These are phyloP conservation scores for Hemichromis elongatus DNA, from an alignment of 2,113 vertebrate genomes.

Conservation along the genomic window DNA sequence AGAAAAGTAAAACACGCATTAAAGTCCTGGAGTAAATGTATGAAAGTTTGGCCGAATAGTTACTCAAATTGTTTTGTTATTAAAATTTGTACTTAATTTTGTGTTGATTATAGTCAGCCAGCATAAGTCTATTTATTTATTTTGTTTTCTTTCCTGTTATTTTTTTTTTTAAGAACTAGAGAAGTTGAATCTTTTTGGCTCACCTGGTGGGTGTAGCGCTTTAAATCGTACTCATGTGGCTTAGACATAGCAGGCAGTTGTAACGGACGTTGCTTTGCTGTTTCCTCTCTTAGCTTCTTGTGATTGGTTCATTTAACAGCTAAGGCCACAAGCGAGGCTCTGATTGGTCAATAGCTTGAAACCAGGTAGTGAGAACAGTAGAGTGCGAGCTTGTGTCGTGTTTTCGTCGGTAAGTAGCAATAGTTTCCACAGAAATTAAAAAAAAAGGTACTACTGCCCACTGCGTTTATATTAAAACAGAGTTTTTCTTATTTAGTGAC, in stretches of 20 bases:
- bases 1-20: background rate
- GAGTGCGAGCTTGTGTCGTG: background rate
- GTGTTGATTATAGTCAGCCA: background rate
- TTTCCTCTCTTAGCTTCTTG: background rate
- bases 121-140: background rate
- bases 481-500: background rate
- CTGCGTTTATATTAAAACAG: background rate
- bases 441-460: background rate
- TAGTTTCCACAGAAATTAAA: background rate
- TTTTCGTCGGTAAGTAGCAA: background rate
- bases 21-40: background rate
- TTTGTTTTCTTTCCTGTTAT: background rate
- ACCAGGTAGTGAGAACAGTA: conserved; percentile 7
- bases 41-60: background rate
- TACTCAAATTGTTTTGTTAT: background rate
- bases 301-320: conserved; percentile 23
- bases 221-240: background rate
- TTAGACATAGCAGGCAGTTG: background rate
- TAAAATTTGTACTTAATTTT: background rate
- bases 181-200: background rate
- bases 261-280: background rate
- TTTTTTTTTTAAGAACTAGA: background rate
- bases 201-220: background rate
- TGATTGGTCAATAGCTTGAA: conserved; percentile 39
- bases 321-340: background rate